Evolutionary conservation across 2,888 invertebrate genomes (phyloP), one percentile per base, ranked within the genome.

Genomic region (Gasteruption jaculator): DNA sequence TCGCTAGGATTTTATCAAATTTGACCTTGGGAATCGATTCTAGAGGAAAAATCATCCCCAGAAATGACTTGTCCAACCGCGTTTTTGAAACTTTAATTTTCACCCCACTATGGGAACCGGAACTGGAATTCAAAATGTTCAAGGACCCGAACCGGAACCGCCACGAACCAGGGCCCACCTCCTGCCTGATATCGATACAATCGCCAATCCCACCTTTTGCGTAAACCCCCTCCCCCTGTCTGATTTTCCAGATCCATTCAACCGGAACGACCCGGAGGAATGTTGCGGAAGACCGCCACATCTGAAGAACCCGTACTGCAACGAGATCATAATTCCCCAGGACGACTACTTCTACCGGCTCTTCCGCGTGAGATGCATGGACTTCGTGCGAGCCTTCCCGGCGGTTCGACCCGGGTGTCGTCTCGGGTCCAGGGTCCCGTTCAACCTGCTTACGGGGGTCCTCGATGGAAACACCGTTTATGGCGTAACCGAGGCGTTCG

Each of bases 381-480:
- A 93, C 72, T 91, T 93, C 63, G 91, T 92, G 8, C 76, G 93
- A 57, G 90, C 86, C 26, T 89, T 91, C 71, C 91, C 92, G 10
- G 89, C 86, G 2, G 85, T 86, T 7, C 76, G 90, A 58, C 89
- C 91, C 35, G 89, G 91, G 56, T 93, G 93, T 73, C 81, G 86
- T 65, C 79, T 92, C 56, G 91, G 91, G 42, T 90, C 91, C 16
- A 81, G 91, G 57, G 76, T 81, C 40, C 90, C 87, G 41, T 91
- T 86, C 73, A 93, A 92, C 69, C 86, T 89, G 1, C 73, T 92
- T 21, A 91, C 92, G 3, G 87, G 89, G 19, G 84, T 85, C 15
- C 76, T 93, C 24, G 92, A 93, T 71, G 92, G 84, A 35, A 91
- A 91, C 64, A 92, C 91, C 2, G 85, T 93, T 2, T 93, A 93